phyloP scores from a whole-genome alignment of 2,113 vertebrate species.

The Stictonetta naevosa region DNA sequence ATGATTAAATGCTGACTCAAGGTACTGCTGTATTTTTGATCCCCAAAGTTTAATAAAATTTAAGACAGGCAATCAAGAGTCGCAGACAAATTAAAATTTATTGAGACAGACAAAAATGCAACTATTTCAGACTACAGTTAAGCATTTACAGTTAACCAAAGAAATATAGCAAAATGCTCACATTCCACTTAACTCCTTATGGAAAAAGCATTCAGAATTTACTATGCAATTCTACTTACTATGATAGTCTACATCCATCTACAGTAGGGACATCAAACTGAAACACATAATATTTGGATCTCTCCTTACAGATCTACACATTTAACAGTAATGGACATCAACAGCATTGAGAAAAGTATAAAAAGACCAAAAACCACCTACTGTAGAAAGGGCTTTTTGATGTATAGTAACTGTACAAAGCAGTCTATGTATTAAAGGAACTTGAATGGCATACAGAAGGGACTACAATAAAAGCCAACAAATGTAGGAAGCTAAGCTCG shows the following conservation, averaged over 20 bases:
- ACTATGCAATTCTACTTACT: slow-evolving; percentile 77
- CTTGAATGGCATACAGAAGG: slow-evolving; percentile 28
- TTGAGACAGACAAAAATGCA: slow-evolving; percentile 84
- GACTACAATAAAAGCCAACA: slow-evolving; percentile 48
- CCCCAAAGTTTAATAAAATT: slow-evolving; percentile 10
- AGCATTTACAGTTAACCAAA: slow-evolving; percentile 81
- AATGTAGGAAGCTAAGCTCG: slow-evolving; percentile 45
- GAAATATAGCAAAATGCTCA: slow-evolving; percentile 76
- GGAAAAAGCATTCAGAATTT: slow-evolving; percentile 82
- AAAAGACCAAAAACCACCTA: slow-evolving; percentile 82
- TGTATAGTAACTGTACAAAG: slow-evolving; percentile 74
- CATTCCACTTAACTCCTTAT: slow-evolving; percentile 79
- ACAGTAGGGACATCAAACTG: slow-evolving; percentile 79
- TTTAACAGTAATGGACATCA: slow-evolving; percentile 73
- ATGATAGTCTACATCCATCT: slow-evolving; percentile 74
- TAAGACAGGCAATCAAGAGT: slow-evolving; percentile 3
- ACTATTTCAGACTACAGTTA: slow-evolving; percentile 81
- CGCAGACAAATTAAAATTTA: slow-evolving; percentile 86
- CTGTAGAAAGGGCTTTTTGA: slow-evolving; percentile 79
- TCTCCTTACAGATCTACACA: slow-evolving; percentile 75
- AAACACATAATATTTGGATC: slow-evolving; percentile 76
- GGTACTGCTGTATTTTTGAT: not conserved
- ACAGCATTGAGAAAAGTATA: slow-evolving; percentile 82
- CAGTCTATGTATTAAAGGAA: slow-evolving; percentile 57
- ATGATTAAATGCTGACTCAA: slow-evolving; percentile 29